A percentile compares a stretch with the other conserved stretches of the same genome.
phyloP scores from a whole-genome alignment of 2,113 vertebrate genomes.

The Tautogolabrus adspersus region DNA sequence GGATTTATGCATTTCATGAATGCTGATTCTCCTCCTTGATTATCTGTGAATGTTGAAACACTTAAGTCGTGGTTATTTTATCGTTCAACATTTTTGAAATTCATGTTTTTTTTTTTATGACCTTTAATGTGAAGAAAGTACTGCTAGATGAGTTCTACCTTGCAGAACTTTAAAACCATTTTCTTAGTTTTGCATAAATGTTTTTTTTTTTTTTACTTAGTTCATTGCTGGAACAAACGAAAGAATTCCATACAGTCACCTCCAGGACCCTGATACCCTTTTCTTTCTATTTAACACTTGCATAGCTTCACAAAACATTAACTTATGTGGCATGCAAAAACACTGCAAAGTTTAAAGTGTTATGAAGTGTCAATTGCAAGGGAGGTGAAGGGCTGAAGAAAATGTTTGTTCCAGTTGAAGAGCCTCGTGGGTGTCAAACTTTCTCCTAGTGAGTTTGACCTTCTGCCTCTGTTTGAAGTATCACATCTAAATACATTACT shows the following conservation, averaged over 20 bases:
- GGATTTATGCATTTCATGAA: not conserved
- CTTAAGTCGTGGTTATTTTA: not conserved
- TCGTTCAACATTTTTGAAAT: not conserved
- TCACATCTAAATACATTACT: slow-evolving; percentile 25
- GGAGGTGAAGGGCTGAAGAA: not conserved
- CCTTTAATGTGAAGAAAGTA: not conserved
- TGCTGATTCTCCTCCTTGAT: not conserved
- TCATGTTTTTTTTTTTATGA: not conserved
- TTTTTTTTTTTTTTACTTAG: not conserved
- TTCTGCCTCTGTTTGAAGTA: slow-evolving; percentile 32
- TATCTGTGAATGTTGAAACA: not conserved
- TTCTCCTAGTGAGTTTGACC: slow-evolving; percentile 44
- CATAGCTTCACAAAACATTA: slow-evolving; percentile 19
- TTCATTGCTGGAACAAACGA: not conserved
- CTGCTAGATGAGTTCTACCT: rapidly evolving
- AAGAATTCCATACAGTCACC: not conserved
- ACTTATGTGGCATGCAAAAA: slow-evolving; percentile 40
- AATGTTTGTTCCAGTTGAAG: not conserved
- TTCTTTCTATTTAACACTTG: not conserved
- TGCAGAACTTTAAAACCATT: not conserved
- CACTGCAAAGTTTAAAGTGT: slow-evolving; percentile 36
- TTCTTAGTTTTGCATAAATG: not conserved
- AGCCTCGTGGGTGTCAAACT: slow-evolving; percentile 39
- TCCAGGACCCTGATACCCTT: slow-evolving; percentile 1
- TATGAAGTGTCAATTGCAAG: slow-evolving; percentile 17